These are phyloP conservation scores for Camponotus pennsylvanicus DNA, from an alignment of 1,140 invertebrate species.

Conservation along the genomic window DNA sequence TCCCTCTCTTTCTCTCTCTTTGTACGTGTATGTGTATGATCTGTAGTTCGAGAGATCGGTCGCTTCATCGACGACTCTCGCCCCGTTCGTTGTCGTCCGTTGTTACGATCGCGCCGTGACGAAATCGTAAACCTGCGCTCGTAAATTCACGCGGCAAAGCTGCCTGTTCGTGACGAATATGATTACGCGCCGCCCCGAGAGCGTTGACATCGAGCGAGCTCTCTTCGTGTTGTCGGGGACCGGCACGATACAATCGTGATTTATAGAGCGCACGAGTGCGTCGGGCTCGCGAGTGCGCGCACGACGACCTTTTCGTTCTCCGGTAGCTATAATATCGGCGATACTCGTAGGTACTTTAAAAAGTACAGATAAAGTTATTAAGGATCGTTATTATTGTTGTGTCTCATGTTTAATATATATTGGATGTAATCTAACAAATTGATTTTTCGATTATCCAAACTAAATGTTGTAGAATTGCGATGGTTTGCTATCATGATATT, in stretches of 20 bases:
- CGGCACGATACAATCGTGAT: constrained; percentile 63
- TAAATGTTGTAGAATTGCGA: background rate
- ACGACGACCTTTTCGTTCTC: constrained; percentile 35
- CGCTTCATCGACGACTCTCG: background rate
- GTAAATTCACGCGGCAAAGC: constrained; percentile 63
- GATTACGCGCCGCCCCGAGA: constrained; percentile 50
- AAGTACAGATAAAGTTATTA: constrained; percentile 11
- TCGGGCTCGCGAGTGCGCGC: background rate
- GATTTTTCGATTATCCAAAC: background rate
- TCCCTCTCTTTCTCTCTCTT: too few species aligned
- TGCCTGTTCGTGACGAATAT: constrained; percentile 67
- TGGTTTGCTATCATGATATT: background rate
- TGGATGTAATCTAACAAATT: background rate
- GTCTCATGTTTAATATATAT: too few species aligned
- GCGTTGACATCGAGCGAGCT: constrained; percentile 57
- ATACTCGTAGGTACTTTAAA: constrained; percentile 15
- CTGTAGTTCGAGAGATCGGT: constrained; percentile 3
- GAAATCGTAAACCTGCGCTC: constrained; percentile 70
- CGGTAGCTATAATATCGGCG: background rate
- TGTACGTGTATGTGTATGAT: background rate
- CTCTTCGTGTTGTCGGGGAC: constrained; percentile 51
- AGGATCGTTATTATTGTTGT: constrained; percentile 8
- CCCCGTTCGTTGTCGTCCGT: background rate
- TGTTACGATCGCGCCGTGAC: constrained; percentile 8
- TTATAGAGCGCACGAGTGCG: constrained; percentile 52